Percentiles rank a stretch among this genome's conserved stretches.
Conservation (phyloP, 2,888 invertebrate species). For the Bruchidius siliquastri region DNA sequence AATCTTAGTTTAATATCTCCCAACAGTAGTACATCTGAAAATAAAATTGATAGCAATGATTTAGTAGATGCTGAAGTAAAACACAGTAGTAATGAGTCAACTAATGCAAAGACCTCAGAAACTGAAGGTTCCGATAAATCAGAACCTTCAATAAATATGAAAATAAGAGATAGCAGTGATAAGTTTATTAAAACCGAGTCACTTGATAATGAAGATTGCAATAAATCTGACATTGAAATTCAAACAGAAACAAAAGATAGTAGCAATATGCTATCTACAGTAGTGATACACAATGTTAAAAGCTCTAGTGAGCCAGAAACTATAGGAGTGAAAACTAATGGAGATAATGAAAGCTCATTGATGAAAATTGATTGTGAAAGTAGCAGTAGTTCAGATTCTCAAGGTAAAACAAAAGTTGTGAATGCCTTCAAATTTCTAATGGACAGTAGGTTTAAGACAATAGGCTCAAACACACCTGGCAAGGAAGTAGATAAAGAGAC, state of each 20-base stretch:
- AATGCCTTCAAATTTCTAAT: constrained; percentile 65
- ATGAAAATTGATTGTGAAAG: not conserved
- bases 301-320: not conserved
- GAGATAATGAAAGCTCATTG: not conserved
- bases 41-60: not conserved
- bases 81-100: not conserved
- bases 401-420: not conserved
- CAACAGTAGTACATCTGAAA: constrained; percentile 14
- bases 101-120: not conserved
- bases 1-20: constrained; percentile 26
- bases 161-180: not conserved
- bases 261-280: not conserved
- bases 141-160: not conserved
- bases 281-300: not conserved
- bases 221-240: not conserved
- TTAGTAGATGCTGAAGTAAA: not conserved
- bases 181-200: not conserved
- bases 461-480: constrained; percentile 61
- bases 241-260: not conserved
- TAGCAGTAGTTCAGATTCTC: constrained; percentile 5
- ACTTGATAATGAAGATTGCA: not conserved
- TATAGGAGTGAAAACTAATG: not conserved
- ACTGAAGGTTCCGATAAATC: not conserved
- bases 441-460: constrained; percentile 60
- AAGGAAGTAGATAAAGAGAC: constrained; percentile 47